A percentile compares a stretch with the other conserved stretches of the same genome.
phyloP scores from a whole-genome alignment of 2,888 invertebrate species.

The Leptinotarsa rubiginosa region DNA sequence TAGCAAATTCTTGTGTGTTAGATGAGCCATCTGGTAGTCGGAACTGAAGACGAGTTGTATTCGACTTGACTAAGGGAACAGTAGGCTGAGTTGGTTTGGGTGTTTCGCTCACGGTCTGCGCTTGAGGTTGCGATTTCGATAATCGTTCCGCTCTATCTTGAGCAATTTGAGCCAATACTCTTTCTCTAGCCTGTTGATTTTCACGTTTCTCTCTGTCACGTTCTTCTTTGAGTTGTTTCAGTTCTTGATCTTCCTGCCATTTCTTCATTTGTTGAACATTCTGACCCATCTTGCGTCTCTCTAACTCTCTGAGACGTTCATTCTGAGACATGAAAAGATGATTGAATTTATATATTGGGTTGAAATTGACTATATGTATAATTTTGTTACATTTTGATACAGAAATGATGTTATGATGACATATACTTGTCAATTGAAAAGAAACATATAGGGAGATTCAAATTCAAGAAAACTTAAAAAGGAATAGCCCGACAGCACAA shows the following conservation, averaged over 20 bases:
- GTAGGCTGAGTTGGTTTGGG: conserved; percentile 35
- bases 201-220: conserved; percentile 81
- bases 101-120: conserved; percentile 30
- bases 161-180: conserved; percentile 85
- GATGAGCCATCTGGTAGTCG: conserved; percentile 85
- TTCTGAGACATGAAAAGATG: conserved; percentile 48
- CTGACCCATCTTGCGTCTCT: conserved; percentile 80
- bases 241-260: conserved; percentile 80
- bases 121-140: conserved; percentile 58
- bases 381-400: conserved; percentile 14
- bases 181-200: conserved; percentile 79
- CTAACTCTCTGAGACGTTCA: conserved; percentile 71
- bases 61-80: conserved; percentile 54
- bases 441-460: not conserved
- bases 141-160: conserved; percentile 83
- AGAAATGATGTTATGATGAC: not conserved
- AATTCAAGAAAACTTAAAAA: too few species aligned
- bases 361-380: not conserved
- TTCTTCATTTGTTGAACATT: conserved; percentile 78
- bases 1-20: conserved; percentile 79
- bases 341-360: conserved; percentile 1
- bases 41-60: conserved; percentile 83
- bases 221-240: conserved; percentile 79
- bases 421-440: not conserved
- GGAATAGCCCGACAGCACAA: too few species aligned